These are phyloP conservation scores for Eupithecia vulgata DNA, from an alignment of 2,888 invertebrate genomes.

Conservation along the genomic window DNA sequence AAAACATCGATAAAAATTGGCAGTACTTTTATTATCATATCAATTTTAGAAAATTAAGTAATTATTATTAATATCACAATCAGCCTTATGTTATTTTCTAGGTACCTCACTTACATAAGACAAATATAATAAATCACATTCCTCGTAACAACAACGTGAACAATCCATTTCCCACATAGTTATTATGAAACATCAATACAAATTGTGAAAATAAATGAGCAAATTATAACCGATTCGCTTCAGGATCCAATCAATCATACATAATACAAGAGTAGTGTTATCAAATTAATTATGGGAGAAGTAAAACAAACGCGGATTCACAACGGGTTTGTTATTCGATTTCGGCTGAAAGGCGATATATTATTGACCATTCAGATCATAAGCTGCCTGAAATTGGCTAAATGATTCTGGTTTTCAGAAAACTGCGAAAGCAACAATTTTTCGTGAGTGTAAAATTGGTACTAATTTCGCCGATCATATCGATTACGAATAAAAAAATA, in stretches of 20 bases:
- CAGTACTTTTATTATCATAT: too few species aligned
- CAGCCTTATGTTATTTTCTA: too few species aligned
- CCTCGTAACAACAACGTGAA: too few species aligned
- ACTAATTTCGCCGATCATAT: too few species aligned
- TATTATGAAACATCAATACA: not conserved
- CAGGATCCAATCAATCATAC: slow-evolving; percentile 25
- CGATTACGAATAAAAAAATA: too few species aligned
- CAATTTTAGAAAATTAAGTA: too few species aligned
- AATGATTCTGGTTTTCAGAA: not conserved
- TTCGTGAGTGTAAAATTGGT: too few species aligned
- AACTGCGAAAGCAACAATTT: too few species aligned
- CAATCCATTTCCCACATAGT: not conserved
- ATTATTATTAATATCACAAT: too few species aligned
- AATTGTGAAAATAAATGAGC: slow-evolving; percentile 8
- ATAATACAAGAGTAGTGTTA: slow-evolving; percentile 35
- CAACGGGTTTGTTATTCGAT: slow-evolving; percentile 2
- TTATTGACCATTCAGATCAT: not conserved
- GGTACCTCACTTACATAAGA: too few species aligned
- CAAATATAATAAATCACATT: too few species aligned
- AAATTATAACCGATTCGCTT: slow-evolving; percentile 26
- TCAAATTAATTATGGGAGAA: slow-evolving; percentile 33
- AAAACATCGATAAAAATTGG: too few species aligned
- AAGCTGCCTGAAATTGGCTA: not conserved
- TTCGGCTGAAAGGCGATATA: not conserved
- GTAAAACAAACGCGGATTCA: slow-evolving; percentile 36